phyloP scores from a whole-genome alignment of 1,140 invertebrate species.

The Carposina sasakii region DNA sequence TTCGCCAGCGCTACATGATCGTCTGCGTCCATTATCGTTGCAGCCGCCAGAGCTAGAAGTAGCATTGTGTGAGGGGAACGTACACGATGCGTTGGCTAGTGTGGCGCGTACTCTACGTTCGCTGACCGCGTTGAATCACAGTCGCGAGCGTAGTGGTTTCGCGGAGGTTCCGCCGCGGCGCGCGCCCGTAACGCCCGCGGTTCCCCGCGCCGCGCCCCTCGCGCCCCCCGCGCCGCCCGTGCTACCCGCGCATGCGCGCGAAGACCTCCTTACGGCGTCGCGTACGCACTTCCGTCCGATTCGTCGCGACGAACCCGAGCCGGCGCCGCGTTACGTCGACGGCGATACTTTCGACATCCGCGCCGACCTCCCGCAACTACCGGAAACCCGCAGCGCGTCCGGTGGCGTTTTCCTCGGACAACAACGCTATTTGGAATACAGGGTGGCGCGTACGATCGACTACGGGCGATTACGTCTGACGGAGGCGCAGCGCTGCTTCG shows the following conservation, averaged over 20 bases:
- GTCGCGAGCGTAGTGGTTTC: conserved; percentile 73
- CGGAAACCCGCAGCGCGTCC: conserved; percentile 66
- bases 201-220: conserved; percentile 12
- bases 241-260: conserved; percentile 59
- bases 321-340: conserved; percentile 71
- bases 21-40: too few relatives aligned
- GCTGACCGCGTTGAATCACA: conserved; percentile 73
- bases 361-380: conserved; percentile 75
- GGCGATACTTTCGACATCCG: conserved; percentile 80
- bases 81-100: conserved; percentile 50
- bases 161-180: conserved; percentile 71
- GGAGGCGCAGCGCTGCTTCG: conserved; percentile 55
- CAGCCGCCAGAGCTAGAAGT: too few relatives aligned
- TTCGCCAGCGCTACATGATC: too few relatives aligned
- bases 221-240: conserved; percentile 7
- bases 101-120: conserved; percentile 61
- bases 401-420: conserved; percentile 64
- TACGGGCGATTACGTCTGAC: conserved; percentile 59
- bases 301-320: conserved; percentile 71
- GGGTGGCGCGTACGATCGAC: conserved; percentile 47
- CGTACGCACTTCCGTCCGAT: conserved; percentile 86
- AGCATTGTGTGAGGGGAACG: conserved; percentile 43
- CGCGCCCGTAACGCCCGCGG: conserved; percentile 17
- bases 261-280: conserved; percentile 80
- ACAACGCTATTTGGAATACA: conserved; percentile 72